Evolutionary conservation across 2,113 vertebrate species (phyloP), one percentile per base, ranked within the genome.

Genomic region (Columbina picui): DNA sequence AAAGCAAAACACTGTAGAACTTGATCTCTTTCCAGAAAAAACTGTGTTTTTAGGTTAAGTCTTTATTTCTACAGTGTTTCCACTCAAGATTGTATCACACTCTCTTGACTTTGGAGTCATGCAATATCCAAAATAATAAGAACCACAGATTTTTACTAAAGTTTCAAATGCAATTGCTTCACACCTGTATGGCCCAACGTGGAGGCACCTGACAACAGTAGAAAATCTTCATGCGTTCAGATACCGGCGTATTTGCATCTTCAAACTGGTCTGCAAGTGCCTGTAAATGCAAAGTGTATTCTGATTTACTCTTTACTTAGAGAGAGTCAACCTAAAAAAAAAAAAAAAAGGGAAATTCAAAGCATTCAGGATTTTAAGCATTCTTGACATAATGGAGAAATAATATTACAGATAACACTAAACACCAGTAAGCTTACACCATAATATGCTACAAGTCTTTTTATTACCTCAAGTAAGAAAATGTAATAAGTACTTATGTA

Each of bases 151-250:
- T 81, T 82, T 32, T 68, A 73, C 21, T 3, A 82, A 86, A 71
- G 38, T 19, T 7, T 81, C 55, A 84, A 91, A 80, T 39, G 10
- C 29, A 6, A 39, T 34, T 75, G 30, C 12, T 79, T 59, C 94
- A 39, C 94, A 99, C 99, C 99, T 99, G 99, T 86, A 99, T 89
- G 26, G 96, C 96, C 99, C 99, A 99, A 45, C 85, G 98, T 32
- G 99, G 98, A 22, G 99, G 99, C 26, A 98, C 98, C 57, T 98
- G 98, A 64, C 98, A 99, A 92, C 98, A 99, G 97, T 99, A 99
- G 96, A 99, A 99, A 91, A 99, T 93, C 96, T 99, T 99, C 92
- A 99, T 98, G 6, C 99, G 98, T 93, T 99, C 99, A 14, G 84
- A 95, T 26, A 98, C 97, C 0, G 98, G 96, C 4, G 99, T 98